Evolutionary conservation across 2,113 vertebrate genomes (phyloP).

Genomic region (Sorex araneus): DNA sequence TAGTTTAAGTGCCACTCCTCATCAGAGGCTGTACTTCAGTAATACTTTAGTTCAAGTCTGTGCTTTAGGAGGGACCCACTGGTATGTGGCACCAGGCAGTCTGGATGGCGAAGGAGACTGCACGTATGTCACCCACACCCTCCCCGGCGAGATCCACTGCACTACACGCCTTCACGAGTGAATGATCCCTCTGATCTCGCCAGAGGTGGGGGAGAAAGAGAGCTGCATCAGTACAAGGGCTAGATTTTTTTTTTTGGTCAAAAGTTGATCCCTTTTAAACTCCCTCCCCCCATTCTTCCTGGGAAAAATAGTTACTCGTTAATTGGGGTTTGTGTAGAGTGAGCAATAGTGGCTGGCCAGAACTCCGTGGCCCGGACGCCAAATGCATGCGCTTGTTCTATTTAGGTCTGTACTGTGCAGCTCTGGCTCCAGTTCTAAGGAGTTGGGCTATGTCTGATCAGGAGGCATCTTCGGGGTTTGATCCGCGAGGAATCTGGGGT

Average conservation of each 20-base stretch:
- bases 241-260: conserved; percentile 89
- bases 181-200: conserved; percentile 86
- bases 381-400: conserved; percentile 74
- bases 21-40: conserved; percentile 86
- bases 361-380: conserved; percentile 79
- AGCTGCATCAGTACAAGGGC: conserved; percentile 90
- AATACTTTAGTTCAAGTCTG: conserved; percentile 89
- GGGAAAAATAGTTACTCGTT: conserved; percentile 70
- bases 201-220: conserved; percentile 75
- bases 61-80: conserved; percentile 89
- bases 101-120: conserved; percentile 66
- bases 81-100: conserved; percentile 85
- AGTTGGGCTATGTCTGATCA: conserved; percentile 85
- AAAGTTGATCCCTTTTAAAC: conserved; percentile 80
- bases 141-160: conserved; percentile 78
- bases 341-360: conserved; percentile 83
- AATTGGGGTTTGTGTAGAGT: conserved; percentile 82
- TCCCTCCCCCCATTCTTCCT: conserved; percentile 80
- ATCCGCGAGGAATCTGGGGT: conserved; percentile 64
- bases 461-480: conserved; percentile 88
- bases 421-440: conserved; percentile 88
- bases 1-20: conserved; percentile 88
- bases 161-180: conserved; percentile 74
- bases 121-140: conserved; percentile 62
- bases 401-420: conserved; percentile 89